Evolutionary conservation across 2,113 vertebrate genomes (phyloP), one percentile per base, ranked within the genome.

Genomic region (Mobula birostris): DNA sequence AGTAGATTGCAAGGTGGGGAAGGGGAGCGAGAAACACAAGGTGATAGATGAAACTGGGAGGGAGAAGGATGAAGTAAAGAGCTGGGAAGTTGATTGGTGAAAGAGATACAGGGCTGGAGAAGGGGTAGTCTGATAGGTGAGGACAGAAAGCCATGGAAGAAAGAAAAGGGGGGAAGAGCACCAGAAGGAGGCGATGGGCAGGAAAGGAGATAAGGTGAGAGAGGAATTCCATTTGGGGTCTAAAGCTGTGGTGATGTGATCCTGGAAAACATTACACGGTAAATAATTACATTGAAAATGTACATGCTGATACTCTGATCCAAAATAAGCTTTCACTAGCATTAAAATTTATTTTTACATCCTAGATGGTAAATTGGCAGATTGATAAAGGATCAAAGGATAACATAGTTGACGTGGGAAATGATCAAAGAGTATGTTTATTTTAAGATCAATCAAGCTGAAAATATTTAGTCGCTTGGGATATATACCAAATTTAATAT

Each of bases 211-310:
- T 48, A 48, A 48, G 0, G 48, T 48, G 48, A 48, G 48, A 48
- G 48, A 48, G 48, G 48, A 48, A 80, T 80, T 80, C 78, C 78
- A 80, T 40, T 80, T 80, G 15, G 78, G 78, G 36, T 5, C 79
- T 40, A 40, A 82, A 48, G 36, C 15, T 1, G 36, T 7, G 32
- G 21, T 82, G 79, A 19, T 40, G 40, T 79, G 29, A 32, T 79
- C 77, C 5, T 82, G 15, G 15, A 15, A 48, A 63, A n/a, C 63
- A 88, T 15, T 58, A 88, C 82, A 9, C 58, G 29, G 61, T n/a
- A 63, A 88, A 63, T 88, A 56, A 87, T 27, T 58, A 61, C 24
- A 88, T 88, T 88, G 58, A 58, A 88, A 88, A 88, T 88, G 85
- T 63, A 63, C 24, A n/a, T 63, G 21, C 85, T 88, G 58, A 12